Conservation (phyloP, 2,113 vertebrate species). For the Barbus barbus region DNA sequence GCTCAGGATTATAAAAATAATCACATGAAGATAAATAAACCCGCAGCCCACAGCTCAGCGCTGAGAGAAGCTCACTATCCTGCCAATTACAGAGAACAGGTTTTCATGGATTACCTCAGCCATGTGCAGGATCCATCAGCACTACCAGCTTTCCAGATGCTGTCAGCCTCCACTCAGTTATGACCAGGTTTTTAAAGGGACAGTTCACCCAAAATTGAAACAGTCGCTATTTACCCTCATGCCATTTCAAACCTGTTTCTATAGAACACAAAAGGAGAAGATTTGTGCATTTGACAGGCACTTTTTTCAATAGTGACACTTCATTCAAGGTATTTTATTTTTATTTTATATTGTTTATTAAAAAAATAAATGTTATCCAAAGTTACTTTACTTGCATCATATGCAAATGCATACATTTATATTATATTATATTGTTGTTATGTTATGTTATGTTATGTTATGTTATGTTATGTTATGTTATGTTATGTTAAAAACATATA, state of each 20-base stretch:
- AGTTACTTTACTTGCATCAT: too few species aligned
- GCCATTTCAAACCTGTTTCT: background rate
- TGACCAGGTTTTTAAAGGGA: slow-evolving; percentile 5
- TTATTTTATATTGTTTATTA: background rate
- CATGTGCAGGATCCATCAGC: slow-evolving; percentile 8
- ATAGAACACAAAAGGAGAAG: background rate
- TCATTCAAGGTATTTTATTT: background rate
- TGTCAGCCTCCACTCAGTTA: background rate
- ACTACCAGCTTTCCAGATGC: slow-evolving; percentile 7
- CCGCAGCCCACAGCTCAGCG: slow-evolving; percentile 1
- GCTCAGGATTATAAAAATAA: slow-evolving; percentile 19
- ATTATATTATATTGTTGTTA: background rate
- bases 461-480: background rate
- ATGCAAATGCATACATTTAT: background rate
- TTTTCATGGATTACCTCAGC: slow-evolving; percentile 42
- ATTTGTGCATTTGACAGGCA: background rate
- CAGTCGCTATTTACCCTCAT: background rate
- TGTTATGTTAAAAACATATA: background rate
- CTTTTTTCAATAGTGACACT: background rate
- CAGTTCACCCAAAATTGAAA: background rate
- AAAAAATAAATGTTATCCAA: background rate
- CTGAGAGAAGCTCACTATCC: slow-evolving; percentile 3
- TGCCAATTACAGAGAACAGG: slow-evolving; percentile 40
- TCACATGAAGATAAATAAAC: slow-evolving; percentile 35
- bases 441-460: too few species aligned